Conservation (phyloP, 2,888 invertebrate genomes). For the Cataglyphis rosenhaueri region DNA sequence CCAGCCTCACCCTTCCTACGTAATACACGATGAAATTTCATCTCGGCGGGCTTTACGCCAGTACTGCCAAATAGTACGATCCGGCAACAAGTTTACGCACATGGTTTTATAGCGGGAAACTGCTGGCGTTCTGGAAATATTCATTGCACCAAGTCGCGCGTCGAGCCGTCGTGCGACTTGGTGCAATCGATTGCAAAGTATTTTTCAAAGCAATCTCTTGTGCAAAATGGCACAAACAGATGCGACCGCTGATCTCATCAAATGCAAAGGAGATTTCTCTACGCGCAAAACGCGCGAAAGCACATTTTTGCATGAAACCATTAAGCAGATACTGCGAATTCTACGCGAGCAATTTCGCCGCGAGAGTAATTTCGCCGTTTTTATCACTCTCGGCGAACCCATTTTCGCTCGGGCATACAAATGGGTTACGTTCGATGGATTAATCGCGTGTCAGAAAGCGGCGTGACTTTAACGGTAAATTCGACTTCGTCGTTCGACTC, state of each 20-base stretch:
- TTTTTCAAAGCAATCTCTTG: conserved; percentile 26
- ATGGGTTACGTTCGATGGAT: conserved; percentile 54
- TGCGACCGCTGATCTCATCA: conserved; percentile 32
- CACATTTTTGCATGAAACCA: conserved; percentile 52
- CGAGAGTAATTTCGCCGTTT: conserved; percentile 50
- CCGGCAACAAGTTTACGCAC: conserved; percentile 50
- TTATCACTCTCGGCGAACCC: conserved; percentile 52
- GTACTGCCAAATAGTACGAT: conserved; percentile 49
- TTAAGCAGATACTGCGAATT: conserved; percentile 52
- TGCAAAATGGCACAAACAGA: not conserved
- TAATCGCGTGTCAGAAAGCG: conserved; percentile 54
- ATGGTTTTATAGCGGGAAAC: conserved; percentile 21
- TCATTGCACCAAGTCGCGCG: conserved; percentile 15
- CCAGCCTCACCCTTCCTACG: conserved; percentile 1
- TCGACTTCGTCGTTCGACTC: conserved; percentile 45
- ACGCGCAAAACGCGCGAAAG: conserved; percentile 5
- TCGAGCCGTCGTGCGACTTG: conserved; percentile 36
- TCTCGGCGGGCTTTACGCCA: conserved; percentile 22
- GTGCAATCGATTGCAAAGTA: conserved; percentile 45
- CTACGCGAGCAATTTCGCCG: conserved; percentile 49
- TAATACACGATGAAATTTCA: conserved; percentile 33
- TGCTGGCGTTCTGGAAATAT: conserved; percentile 17
- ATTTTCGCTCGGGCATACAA: conserved; percentile 53
- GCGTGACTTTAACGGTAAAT: conserved; percentile 50
- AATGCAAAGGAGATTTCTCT: conserved; percentile 26